Conservation (phyloP, 2,797 vertebrate species). For the Silurus lanzhouensis region DNA sequence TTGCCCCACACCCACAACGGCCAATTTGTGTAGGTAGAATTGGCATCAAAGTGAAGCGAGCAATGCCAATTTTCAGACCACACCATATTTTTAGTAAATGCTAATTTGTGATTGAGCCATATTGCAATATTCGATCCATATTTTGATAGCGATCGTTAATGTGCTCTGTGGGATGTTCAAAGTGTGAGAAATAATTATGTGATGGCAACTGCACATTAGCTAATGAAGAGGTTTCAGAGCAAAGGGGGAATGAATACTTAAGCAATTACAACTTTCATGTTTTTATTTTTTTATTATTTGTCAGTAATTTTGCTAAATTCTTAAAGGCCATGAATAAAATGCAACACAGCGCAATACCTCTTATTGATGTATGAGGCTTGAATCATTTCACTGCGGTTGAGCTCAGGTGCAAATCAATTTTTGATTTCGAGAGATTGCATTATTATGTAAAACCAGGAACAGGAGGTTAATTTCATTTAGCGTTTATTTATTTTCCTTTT, state of each 20-base stretch:
- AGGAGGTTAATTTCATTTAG: not conserved
- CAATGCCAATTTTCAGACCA: not conserved
- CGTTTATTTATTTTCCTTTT: too few relatives aligned
- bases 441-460: not conserved
- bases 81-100: not conserved
- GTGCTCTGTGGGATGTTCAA: not conserved
- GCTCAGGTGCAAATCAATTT: not conserved
- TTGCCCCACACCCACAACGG: not conserved
- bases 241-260: not conserved
- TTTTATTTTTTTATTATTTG: not conserved
- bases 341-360: not conserved
- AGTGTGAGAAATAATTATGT: not conserved
- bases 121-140: not conserved
- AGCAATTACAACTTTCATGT: not conserved
- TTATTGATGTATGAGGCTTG: not conserved
- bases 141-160: not conserved
- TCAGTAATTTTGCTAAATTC: not conserved
- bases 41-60: not conserved
- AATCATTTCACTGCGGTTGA: not conserved
- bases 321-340: not conserved
- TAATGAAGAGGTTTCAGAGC: not conserved
- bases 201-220: too few relatives aligned
- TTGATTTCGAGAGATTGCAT: not conserved
- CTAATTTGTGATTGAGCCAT: not conserved
- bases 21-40: constrained; percentile 14